These are phyloP conservation scores for Amphipoea oculea DNA, from an alignment of 2,888 invertebrate species.

Conservation along the genomic window DNA sequence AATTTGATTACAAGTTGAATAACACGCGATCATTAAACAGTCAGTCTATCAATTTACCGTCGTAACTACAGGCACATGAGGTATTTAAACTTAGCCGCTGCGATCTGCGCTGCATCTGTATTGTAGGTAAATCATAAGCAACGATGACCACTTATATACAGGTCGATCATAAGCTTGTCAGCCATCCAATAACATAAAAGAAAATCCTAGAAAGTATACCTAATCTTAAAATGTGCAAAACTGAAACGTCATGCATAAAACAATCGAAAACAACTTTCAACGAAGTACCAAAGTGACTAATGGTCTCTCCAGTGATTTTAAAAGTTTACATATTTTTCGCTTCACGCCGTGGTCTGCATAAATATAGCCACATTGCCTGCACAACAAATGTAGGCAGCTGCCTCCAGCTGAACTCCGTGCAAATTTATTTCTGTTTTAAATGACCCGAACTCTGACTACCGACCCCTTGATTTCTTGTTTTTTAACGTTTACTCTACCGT, in stretches of 20 bases:
- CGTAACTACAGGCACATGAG: slow-evolving; percentile 25
- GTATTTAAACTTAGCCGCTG: slow-evolving; percentile 1
- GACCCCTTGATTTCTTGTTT: slow-evolving; percentile 57
- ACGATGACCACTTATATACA: neutral
- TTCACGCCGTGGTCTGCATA: slow-evolving; percentile 25
- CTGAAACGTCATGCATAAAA: slow-evolving; percentile 6
- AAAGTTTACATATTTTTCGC: slow-evolving; percentile 25
- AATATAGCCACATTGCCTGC: slow-evolving; percentile 52
- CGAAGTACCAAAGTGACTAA: slow-evolving; percentile 17
- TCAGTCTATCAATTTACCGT: slow-evolving; percentile 27
- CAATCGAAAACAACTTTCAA: slow-evolving; percentile 18
- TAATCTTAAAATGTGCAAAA: neutral
- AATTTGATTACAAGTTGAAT: slow-evolving; percentile 51
- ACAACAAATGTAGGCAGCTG: slow-evolving; percentile 59
- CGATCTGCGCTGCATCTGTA: neutral
- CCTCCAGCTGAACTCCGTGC: slow-evolving; percentile 58
- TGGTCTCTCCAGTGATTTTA: slow-evolving; percentile 24
- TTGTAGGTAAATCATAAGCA: neutral
- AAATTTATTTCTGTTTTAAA: slow-evolving; percentile 68
- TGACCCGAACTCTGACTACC: slow-evolving; percentile 63
- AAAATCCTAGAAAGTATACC: neutral
- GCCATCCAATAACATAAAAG: neutral
- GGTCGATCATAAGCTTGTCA: neutral
- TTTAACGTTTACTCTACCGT: slow-evolving; percentile 59
- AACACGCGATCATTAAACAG: slow-evolving; percentile 42